A percentile compares a stretch with the other conserved stretches of the same genome.
phyloP scores from a whole-genome alignment of 53 echinoderm and acorn worm species.

The Apostichopus leukothele region DNA sequence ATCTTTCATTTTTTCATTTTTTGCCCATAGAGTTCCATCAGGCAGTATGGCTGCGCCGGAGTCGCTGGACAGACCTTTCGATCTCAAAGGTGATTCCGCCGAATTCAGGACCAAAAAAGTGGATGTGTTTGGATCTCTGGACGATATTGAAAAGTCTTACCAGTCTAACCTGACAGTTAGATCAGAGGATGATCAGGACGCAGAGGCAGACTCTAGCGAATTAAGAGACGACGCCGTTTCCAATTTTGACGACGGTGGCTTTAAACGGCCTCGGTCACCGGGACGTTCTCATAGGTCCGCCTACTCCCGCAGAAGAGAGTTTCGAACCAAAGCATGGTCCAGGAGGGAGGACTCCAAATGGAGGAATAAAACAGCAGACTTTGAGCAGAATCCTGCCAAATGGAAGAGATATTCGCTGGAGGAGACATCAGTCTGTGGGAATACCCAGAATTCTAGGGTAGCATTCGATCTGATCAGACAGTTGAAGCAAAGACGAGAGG shows the following conservation, averaged over 20 bases:
- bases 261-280: slow-evolving; percentile 60
- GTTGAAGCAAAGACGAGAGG: slow-evolving; percentile 60
- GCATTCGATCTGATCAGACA: slow-evolving; percentile 79
- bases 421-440: slow-evolving; percentile 68
- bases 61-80: background rate
- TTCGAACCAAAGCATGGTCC: slow-evolving; percentile 2
- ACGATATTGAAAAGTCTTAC: slow-evolving; percentile 63
- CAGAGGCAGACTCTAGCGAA: slow-evolving; percentile 27
- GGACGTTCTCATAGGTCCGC: background rate
- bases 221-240: background rate
- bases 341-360: background rate
- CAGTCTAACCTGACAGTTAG: slow-evolving; percentile 3
- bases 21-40: background rate
- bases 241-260: slow-evolving; percentile 41
- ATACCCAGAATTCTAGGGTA: slow-evolving; percentile 64
- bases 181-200: slow-evolving; percentile 38
- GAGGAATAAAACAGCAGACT: slow-evolving; percentile 54
- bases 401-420: slow-evolving; percentile 79
- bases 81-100: slow-evolving; percentile 17
- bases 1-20: background rate
- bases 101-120: slow-evolving; percentile 58
- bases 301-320: slow-evolving; percentile 1
- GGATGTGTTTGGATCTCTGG: slow-evolving; percentile 72
- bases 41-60: slow-evolving; percentile 8
- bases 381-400: slow-evolving; percentile 64